These are phyloP conservation scores for Drymodes brunneopygia DNA, from an alignment of 2,113 vertebrate species.

Conservation along the genomic window DNA sequence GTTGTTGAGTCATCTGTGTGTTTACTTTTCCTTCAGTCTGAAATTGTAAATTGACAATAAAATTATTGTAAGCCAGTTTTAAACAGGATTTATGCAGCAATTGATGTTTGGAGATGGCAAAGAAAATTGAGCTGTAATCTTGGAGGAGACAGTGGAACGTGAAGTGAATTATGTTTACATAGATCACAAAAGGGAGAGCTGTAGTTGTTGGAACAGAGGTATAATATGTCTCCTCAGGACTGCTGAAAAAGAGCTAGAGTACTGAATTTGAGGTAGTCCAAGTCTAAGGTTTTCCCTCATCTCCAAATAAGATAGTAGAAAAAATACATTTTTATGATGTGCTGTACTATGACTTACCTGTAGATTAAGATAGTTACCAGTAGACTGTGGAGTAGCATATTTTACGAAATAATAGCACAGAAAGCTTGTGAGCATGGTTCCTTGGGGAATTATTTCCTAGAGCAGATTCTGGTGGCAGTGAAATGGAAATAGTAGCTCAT, in stretches of 20 bases:
- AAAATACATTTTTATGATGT: background rate
- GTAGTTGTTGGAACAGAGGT: background rate
- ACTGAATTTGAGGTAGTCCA: background rate
- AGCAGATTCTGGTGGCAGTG: background rate
- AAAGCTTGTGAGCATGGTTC: background rate
- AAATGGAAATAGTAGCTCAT: background rate
- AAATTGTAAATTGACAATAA: constrained; percentile 11
- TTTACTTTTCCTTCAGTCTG: background rate
- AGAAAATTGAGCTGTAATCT: constrained; percentile 26
- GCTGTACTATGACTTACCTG: background rate
- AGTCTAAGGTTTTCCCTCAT: background rate
- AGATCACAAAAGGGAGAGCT: background rate
- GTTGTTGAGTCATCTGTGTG: background rate
- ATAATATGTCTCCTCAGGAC: background rate
- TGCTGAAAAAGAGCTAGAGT: background rate
- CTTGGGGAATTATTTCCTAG: background rate
- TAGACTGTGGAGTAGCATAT: background rate
- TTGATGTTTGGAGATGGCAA: background rate
- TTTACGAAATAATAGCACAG: background rate
- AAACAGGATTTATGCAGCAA: background rate
- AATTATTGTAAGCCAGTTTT: background rate
- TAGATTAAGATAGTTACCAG: background rate
- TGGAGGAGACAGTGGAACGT: background rate
- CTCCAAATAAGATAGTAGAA: background rate
- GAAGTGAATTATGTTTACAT: background rate